Conservation (phyloP, 2,888 invertebrate genomes). For the Polyommatus icarus region DNA sequence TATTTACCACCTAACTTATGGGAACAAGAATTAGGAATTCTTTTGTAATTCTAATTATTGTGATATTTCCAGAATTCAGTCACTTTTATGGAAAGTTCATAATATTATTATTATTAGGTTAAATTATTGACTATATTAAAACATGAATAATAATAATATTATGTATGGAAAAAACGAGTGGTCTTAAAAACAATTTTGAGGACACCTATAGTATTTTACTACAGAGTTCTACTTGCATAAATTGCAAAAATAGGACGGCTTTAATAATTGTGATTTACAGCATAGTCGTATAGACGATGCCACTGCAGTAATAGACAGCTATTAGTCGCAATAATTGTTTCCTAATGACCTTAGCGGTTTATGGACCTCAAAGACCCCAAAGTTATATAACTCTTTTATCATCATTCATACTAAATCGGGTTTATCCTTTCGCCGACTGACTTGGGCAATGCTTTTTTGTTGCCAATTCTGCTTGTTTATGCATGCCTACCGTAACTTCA, state of each 20-base stretch:
- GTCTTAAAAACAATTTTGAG: no score
- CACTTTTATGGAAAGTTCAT: no score
- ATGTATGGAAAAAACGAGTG: no score
- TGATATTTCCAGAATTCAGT: no score
- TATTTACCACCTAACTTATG: no score
- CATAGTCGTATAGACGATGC: no score
- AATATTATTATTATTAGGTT: no score
- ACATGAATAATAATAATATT: no score
- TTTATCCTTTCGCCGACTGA: slow-evolving; percentile 32
- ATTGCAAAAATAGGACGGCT: background rate
- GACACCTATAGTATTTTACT: background rate
- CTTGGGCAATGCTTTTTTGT: slow-evolving; percentile 38
- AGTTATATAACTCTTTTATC: slow-evolving; percentile 24
- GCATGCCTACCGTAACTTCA: slow-evolving; percentile 34
- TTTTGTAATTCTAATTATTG: no score
- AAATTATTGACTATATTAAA: no score
- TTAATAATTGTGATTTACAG: background rate
- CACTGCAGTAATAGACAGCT: background rate
- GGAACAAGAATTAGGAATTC: no score
- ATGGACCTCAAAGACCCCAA: background rate
- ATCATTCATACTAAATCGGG: slow-evolving; percentile 33
- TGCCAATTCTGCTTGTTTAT: slow-evolving; percentile 40
- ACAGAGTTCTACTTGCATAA: background rate
- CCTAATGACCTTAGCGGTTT: background rate
- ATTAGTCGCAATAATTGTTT: slow-evolving; percentile 15